Base-by-base conservation (phyloP, 2,113 vertebrate genomes). In the Nettapus auritus region DNA sequence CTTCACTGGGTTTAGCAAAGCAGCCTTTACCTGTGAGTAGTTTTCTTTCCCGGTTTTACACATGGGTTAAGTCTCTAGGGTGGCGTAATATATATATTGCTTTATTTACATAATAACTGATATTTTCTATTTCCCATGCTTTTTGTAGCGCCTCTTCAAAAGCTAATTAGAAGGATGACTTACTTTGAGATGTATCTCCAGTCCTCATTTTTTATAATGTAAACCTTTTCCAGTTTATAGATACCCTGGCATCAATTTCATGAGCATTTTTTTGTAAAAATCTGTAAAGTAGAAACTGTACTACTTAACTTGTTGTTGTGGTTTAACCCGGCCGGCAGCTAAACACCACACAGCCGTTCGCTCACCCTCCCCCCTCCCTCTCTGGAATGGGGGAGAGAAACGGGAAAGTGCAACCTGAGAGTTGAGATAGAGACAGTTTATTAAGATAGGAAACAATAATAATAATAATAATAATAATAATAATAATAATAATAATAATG, bases 41-140 rank as follows among this genome's bases (percentile, higher is more conserved):
- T 68, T 96, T 88, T 23, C n/a, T 29, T 82, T 92, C 44, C 66
- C 85, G 34, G 10, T 89, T 94, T 95, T 88, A 94, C 44, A 80
- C 60, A 52, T 26, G 31, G 31, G 18, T 94, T 96, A 82, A 64
- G 31, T 94, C 84, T 94, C 74, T 66, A 91, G 63, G 26, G 67
- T 40, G n/a, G 52, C 88, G 84, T 80, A 94, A 91, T 31, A 70
- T 85, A 70, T 85, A 80, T 79, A 94, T 86, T 94, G 25, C 60
- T 96, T 93, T 88, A 94, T 96, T 90, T 93, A 83, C 81, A 89
- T 87, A 95, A 94, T 81, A 96, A 95, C 69, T 62, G 71, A 59
- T 90, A 80, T 81, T 96, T 96, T 94, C 81, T 52, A 86, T 93
- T 96, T 95, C 73, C 84, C 68, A 86, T 64, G 25, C 62, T 92